A percentile compares a stretch with the other conserved stretches of the same genome.
Conservation (phyloP, 2,113 vertebrate species). For the Caretta caretta region DNA sequence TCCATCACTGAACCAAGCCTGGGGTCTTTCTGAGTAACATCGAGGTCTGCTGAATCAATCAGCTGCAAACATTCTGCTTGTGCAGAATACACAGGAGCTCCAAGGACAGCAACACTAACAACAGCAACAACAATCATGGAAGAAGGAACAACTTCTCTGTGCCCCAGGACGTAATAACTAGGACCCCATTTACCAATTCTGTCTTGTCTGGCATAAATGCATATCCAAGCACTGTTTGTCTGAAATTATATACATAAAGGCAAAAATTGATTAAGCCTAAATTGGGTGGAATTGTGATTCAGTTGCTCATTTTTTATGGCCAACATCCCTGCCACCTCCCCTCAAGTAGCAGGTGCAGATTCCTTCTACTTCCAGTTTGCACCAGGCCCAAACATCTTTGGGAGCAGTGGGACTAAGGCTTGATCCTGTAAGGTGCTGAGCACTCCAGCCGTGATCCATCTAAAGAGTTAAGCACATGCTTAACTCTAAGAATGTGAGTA, state of each 20-base stretch:
- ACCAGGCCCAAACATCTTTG: not conserved
- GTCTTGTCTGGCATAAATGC: not conserved
- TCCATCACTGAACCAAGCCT: not conserved
- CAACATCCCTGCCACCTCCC: not conserved
- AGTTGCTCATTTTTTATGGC: not conserved
- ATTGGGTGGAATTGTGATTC: not conserved
- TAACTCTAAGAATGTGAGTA: not conserved
- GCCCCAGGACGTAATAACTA: not conserved
- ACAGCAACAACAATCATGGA: not conserved
- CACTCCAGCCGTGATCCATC: rapidly evolving
- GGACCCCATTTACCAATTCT: not conserved
- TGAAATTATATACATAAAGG: not conserved
- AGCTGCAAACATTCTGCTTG: not conserved
- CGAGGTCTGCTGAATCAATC: not conserved
- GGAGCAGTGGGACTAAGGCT: not conserved
- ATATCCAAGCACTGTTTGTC: not conserved
- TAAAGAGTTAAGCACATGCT: not conserved
- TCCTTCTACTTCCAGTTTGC: not conserved
- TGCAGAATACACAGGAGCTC: not conserved
- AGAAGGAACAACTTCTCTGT: not conserved
- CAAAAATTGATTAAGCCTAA: not conserved
- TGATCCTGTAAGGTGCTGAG: not conserved
- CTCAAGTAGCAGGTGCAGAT: not conserved
- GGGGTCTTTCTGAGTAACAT: not conserved
- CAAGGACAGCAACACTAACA: not conserved